Percentiles rank a stretch among this genome's conserved stretches.
Evolutionary conservation across 2,113 vertebrate species (phyloP).

Genomic region (Tyto alba): DNA sequence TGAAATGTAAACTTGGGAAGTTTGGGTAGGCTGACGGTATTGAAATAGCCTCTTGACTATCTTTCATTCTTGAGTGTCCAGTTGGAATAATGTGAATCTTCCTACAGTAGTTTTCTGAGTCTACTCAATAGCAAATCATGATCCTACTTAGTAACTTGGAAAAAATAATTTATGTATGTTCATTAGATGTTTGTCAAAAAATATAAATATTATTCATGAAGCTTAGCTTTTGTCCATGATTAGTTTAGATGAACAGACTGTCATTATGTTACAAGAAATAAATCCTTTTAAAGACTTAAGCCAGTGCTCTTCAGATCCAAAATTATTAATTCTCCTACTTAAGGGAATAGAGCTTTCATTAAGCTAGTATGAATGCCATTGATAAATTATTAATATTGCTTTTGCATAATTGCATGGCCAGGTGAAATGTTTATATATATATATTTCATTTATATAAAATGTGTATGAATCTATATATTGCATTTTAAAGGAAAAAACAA

Average conservation of each 20-base stretch:
- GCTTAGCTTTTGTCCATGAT: neutral
- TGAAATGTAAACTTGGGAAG: neutral
- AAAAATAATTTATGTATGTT: neutral
- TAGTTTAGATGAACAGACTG: conserved; percentile 2
- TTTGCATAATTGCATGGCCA: conserved; percentile 3
- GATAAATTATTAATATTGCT: conserved; percentile 19
- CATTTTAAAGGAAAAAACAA: conserved; percentile 13
- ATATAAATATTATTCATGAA: conserved; percentile 17
- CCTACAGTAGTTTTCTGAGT: neutral
- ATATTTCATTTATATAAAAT: neutral
- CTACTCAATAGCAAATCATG: neutral
- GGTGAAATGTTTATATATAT: neutral
- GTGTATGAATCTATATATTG: neutral
- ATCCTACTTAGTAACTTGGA: neutral
- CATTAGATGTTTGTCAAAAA: conserved; percentile 23
- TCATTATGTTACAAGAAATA: conserved; percentile 32
- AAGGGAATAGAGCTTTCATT: conserved; percentile 2
- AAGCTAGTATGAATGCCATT: neutral
- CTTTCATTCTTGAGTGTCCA: neutral
- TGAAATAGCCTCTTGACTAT: neutral
- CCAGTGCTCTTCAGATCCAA: neutral
- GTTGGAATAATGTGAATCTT: neutral
- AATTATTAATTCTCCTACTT: conserved; percentile 43
- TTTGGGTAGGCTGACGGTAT: neutral
- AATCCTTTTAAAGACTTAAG: conserved; percentile 48